phyloP scores from a whole-genome alignment of 2,888 invertebrate genomes.

The Drosophila demipolita region DNA sequence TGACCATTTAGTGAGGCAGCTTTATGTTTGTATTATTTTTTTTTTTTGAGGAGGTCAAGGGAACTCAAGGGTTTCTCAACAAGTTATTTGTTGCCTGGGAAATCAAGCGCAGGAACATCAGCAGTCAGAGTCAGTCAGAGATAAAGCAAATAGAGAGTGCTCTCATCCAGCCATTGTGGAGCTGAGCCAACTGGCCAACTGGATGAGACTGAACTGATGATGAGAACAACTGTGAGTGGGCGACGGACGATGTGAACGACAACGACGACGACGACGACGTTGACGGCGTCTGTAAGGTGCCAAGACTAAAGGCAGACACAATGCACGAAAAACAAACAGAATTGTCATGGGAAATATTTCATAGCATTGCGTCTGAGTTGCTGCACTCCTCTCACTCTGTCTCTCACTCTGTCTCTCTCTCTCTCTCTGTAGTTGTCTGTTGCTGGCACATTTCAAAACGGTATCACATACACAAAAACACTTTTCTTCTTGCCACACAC shows the following conservation, averaged over 20 bases:
- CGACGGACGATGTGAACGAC: slow-evolving; percentile 67
- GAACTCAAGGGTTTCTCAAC: slow-evolving; percentile 33
- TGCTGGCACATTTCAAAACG: slow-evolving; percentile 70
- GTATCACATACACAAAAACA: slow-evolving; percentile 77
- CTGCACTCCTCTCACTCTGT: slow-evolving; percentile 19
- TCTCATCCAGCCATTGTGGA: slow-evolving; percentile 34
- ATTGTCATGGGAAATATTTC: slow-evolving; percentile 81
- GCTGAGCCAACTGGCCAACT: slow-evolving; percentile 27
- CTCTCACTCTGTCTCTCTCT: slow-evolving; percentile 8
- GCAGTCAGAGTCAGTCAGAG: slow-evolving; percentile 34
- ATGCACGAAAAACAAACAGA: slow-evolving; percentile 81
- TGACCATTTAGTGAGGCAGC: slow-evolving; percentile 36
- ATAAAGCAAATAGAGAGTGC: slow-evolving; percentile 71
- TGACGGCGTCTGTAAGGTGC: slow-evolving; percentile 56
- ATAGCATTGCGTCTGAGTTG: slow-evolving; percentile 55
- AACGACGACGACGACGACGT: slow-evolving; percentile 3
- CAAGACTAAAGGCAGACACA: slow-evolving; percentile 67
- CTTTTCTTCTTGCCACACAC: slow-evolving; percentile 73
- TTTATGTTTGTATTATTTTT: not conserved
- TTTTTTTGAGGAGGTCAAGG: slow-evolving; percentile 12
- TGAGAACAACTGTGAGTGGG: slow-evolving; percentile 66
- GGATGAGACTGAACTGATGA: slow-evolving; percentile 17
- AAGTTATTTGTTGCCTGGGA: slow-evolving; percentile 50
- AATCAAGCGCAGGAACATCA: slow-evolving; percentile 46
- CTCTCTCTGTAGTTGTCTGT: slow-evolving; percentile 31